Percentiles rank a stretch among this genome's conserved stretches.
Conservation (phyloP, 1,140 invertebrate genomes). For the Meloidogyne chitwoodi region DNA sequence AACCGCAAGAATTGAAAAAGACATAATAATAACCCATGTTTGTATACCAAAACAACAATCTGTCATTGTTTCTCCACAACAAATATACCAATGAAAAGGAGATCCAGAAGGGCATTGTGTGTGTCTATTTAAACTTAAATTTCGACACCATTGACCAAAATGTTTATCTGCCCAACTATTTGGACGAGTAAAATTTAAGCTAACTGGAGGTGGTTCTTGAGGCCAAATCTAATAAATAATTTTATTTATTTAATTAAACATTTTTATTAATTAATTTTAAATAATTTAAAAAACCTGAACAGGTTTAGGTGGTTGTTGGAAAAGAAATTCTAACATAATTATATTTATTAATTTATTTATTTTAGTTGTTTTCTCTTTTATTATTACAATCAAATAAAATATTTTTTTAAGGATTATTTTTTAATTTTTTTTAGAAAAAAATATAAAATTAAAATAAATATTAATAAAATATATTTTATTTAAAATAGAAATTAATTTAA, state of each 20-base stretch:
- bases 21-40: slow-evolving; percentile 41
- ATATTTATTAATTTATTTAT: background rate
- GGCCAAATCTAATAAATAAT: slow-evolving; percentile 9
- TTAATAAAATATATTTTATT: background rate
- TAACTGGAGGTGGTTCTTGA: background rate
- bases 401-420: too few relatives aligned
- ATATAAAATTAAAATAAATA: too few relatives aligned
- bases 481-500: background rate
- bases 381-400: too few relatives aligned
- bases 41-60: slow-evolving; percentile 42
- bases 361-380: background rate
- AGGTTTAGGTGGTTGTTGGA: slow-evolving; percentile 11
- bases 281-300: slow-evolving; percentile 5
- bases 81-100: slow-evolving; percentile 47
- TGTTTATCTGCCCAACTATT: slow-evolving; percentile 29
- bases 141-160: slow-evolving; percentile 46
- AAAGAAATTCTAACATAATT: slow-evolving; percentile 5
- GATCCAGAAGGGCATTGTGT: slow-evolving; percentile 43
- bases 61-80: slow-evolving; percentile 30
- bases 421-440: too few relatives aligned
- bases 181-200: slow-evolving; percentile 16
- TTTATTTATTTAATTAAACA: too few relatives aligned
- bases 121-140: slow-evolving; percentile 40
- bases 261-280: background rate
- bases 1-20: slow-evolving; percentile 34